Evolutionary conservation across 2,113 vertebrate species (phyloP).

Genomic region (Cyphomyrus plagiostoma): DNA sequence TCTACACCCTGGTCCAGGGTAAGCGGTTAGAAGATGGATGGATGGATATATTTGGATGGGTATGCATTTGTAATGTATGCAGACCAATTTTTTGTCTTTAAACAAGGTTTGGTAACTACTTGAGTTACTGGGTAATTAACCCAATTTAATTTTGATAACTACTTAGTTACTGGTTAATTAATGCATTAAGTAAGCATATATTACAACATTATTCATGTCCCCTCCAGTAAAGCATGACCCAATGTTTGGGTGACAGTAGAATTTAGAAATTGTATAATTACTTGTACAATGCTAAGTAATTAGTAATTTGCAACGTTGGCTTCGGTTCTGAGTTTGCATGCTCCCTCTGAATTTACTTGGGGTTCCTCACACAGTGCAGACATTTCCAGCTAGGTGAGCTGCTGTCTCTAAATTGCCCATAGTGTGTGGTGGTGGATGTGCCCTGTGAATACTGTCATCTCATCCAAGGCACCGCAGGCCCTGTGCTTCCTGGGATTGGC

Average conservation of each 20-base stretch:
- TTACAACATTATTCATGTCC: too few species aligned
- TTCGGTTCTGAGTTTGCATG: background rate
- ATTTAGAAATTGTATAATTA: background rate
- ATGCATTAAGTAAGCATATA: too few species aligned
- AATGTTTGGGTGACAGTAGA: background rate
- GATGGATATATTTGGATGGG: background rate
- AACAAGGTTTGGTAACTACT: background rate
- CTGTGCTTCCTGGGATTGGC: background rate
- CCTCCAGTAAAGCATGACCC: too few species aligned
- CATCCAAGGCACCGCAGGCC: background rate
- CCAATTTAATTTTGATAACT: too few species aligned
- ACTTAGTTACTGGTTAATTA: too few species aligned
- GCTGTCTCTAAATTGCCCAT: background rate
- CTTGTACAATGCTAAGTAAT: background rate
- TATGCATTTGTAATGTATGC: background rate
- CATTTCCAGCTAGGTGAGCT: background rate
- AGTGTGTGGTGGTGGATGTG: background rate
- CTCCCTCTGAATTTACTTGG: background rate
- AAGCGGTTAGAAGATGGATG: background rate
- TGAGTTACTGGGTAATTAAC: too few species aligned
- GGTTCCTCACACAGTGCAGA: background rate
- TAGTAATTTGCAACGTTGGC: background rate
- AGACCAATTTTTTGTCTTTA: background rate
- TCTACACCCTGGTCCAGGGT: background rate
- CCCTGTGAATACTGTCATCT: background rate